Percentiles rank a stretch among this genome's conserved stretches.
These are phyloP conservation scores for Dioctria rufipes DNA, from an alignment of 2,888 invertebrate genomes.

Conservation along the genomic window DNA sequence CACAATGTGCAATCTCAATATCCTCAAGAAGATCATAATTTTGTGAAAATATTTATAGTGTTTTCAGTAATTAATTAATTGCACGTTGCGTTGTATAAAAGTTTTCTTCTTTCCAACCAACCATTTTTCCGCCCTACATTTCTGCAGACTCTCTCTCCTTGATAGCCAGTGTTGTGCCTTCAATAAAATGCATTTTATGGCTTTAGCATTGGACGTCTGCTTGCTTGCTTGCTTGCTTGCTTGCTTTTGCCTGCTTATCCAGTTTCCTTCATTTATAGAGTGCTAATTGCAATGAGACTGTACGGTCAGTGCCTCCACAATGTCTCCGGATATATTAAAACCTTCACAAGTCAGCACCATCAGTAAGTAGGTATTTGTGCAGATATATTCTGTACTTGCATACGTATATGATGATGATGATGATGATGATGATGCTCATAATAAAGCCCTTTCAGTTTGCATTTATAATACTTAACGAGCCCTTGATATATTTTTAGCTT, in stretches of 20 bases:
- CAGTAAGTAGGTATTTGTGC: too few species aligned
- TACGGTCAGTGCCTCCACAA: constrained; percentile 29
- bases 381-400: too few species aligned
- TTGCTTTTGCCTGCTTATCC: not conserved
- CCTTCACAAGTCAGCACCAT: not conserved
- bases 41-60: too few species aligned
- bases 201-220: not conserved
- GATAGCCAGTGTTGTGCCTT: not conserved
- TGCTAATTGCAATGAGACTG: constrained; percentile 17
- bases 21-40: too few species aligned
- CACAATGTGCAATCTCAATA: too few species aligned
- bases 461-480: not conserved
- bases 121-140: not conserved
- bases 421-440: not conserved
- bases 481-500: constrained; percentile 30
- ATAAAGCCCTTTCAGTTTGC: not conserved
- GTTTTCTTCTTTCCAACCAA: not conserved
- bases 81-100: not conserved
- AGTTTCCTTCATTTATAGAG: constrained; percentile 17
- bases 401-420: not conserved
- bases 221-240: not conserved
- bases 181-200: not conserved
- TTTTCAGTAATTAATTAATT: not conserved
- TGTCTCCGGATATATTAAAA: constrained; percentile 29
- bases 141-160: not conserved